A percentile compares a stretch with the other conserved stretches of the same genome.
phyloP scores from a whole-genome alignment of 2,113 vertebrate genomes.

The Promerops cafer region DNA sequence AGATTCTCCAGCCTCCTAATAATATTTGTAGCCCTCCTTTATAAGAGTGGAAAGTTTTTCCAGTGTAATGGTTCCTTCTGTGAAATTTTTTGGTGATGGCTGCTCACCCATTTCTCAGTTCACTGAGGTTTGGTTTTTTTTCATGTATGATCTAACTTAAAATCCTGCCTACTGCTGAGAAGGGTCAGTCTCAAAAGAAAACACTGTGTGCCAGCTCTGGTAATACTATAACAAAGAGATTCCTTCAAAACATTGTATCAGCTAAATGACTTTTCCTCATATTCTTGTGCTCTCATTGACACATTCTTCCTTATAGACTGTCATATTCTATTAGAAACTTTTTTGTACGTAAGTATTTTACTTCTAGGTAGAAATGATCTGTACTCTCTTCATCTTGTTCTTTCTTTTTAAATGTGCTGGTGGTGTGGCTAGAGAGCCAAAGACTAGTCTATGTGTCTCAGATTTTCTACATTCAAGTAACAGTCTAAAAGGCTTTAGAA shows the following conservation, averaged over 20 bases:
- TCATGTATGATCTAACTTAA: background rate
- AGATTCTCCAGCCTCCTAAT: background rate
- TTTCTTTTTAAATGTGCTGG: background rate
- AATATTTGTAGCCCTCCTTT: background rate
- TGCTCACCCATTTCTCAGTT: background rate
- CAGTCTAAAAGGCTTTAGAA: background rate
- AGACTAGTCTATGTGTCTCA: background rate
- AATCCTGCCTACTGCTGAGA: background rate
- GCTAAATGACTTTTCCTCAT: background rate
- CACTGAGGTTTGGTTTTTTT: background rate
- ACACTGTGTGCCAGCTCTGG: background rate
- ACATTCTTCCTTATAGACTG: fast-evolving
- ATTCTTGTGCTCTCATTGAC: background rate
- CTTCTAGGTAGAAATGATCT: background rate
- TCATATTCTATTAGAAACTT: background rate
- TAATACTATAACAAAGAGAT: background rate
- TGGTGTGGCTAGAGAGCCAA: background rate
- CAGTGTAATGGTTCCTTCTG: background rate
- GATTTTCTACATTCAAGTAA: background rate
- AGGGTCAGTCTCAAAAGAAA: background rate
- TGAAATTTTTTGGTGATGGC: background rate
- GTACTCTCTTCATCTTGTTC: background rate
- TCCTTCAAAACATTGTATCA: background rate
- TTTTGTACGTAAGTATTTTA: fast-evolving
- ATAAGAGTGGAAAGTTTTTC: background rate